Percentiles rank a stretch among this genome's conserved stretches.
Conservation (phyloP, 1,140 invertebrate species). For the Leptopilina clavipes region DNA sequence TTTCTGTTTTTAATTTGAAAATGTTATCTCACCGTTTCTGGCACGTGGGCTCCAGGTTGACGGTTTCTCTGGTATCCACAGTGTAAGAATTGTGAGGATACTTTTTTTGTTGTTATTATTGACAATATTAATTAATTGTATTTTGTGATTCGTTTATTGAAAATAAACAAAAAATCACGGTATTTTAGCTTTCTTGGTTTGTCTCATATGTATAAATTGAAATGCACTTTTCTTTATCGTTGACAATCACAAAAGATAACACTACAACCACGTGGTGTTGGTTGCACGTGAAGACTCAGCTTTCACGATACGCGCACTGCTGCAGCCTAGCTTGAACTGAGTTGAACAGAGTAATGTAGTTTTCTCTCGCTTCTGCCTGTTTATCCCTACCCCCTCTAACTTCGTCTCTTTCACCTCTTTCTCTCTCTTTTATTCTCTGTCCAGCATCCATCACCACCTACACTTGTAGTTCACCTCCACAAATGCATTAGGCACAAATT, state of each 20-base stretch:
- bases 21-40: conserved; percentile 72
- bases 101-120: conserved; percentile 18
- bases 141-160: background rate
- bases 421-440: conserved; percentile 34
- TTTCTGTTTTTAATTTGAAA: no score
- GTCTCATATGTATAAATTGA: conserved; percentile 36
- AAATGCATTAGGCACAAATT: background rate
- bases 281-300: conserved; percentile 56
- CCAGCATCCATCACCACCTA: conserved; percentile 30
- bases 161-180: background rate
- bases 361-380: conserved; percentile 41
- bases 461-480: conserved; percentile 35
- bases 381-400: conserved; percentile 43
- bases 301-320: conserved; percentile 61
- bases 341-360: conserved; percentile 37
- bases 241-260: conserved; percentile 8
- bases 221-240: conserved; percentile 36
- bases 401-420: no score
- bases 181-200: conserved; percentile 31
- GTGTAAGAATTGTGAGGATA: conserved; percentile 42
- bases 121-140: background rate
- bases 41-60: conserved; percentile 77
- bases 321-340: conserved; percentile 64
- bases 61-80: conserved; percentile 71
- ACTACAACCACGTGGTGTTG: conserved; percentile 61